These are phyloP conservation scores for Priocnemis perturbator DNA, from an alignment of 2,888 invertebrate species.

Conservation along the genomic window DNA sequence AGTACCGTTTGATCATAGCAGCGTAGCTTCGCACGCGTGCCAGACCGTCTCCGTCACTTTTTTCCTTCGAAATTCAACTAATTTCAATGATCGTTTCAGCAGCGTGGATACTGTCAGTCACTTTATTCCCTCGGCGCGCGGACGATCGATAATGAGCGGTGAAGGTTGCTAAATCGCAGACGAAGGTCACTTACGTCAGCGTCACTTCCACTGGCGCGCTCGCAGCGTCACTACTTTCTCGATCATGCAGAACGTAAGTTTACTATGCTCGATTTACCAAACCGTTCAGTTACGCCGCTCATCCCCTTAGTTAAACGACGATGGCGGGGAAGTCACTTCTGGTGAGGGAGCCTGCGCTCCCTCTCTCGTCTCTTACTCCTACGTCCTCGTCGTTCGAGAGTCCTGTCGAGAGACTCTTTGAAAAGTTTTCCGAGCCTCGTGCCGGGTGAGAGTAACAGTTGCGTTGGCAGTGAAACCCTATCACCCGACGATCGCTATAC, in stretches of 20 bases:
- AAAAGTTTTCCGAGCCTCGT: constrained; percentile 46
- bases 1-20: no score
- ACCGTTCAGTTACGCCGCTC: constrained; percentile 40
- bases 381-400: constrained; percentile 2
- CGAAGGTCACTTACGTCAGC: constrained; percentile 30
- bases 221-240: constrained; percentile 33
- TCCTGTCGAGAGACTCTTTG: constrained; percentile 31
- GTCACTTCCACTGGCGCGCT: constrained; percentile 6
- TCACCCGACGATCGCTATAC: constrained; percentile 50
- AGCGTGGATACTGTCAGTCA: no score
- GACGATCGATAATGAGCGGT: constrained; percentile 50
- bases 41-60: no score
- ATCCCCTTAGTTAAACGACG: constrained; percentile 45
- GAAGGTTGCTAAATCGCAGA: constrained; percentile 28
- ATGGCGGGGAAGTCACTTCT: constrained; percentile 31
- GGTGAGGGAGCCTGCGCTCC: not conserved
- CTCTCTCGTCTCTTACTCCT: not conserved
- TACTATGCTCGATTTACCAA: constrained; percentile 57
- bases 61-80: no score
- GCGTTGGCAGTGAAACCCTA: constrained; percentile 47
- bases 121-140: constrained; percentile 49
- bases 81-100: constrained; percentile 20
- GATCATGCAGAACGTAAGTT: constrained; percentile 51
- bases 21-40: no score
- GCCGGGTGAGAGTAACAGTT: constrained; percentile 46